Base-by-base conservation (phyloP, 64 coral and sea anemone species). In the Montipora cactus region DNA sequence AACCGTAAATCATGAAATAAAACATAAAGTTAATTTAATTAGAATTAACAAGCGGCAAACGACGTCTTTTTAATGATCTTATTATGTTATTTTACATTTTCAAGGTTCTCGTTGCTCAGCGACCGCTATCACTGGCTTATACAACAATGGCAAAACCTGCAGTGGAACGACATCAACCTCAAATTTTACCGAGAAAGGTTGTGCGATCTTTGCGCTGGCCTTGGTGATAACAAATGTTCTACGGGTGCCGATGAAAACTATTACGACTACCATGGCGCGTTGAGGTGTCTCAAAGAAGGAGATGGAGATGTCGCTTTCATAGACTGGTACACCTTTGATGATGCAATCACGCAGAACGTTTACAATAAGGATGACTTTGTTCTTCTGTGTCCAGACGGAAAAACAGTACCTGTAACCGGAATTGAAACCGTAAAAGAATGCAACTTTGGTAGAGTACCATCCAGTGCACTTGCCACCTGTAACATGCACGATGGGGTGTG, bases 401-500 rank as follows among this genome's bases (percentile, higher is more conserved):
- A n/a, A 47, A 78, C 11, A 20, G 50, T 95, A 20, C 72, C 90
- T 13, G 83, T 69, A 62, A 90, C 22, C 18, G 73, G 88, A 4
- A 28, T 45, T 44, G 79, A 90, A 51, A 84, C 93, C 14, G 75
- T 86, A 37, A 21, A 77, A 77, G 15, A 72, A 15, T 95, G 93
- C 73, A 90, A 95, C 80, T 95, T 95, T 95, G 93, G 93, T 48
- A 79, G 79, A 47, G 59, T 95, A 8, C 93, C 80, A 71, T 78
- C 93, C 19, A 77, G 50, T 55, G 88, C 93, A 79, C 74, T 95
- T 75, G 93, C 83, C 61, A 87, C 66, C 50, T 81, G 57, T 25
- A 73, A 73, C 53, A 47, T 61, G 74, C 93, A 90, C 11, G 93
- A 95, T 46, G 93, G 58, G 4, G 80, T 90, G 23, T 95, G 93